Percentiles rank a stretch among this genome's conserved stretches.
Evolutionary conservation across 2,797 vertebrate species (phyloP).

Genomic region (Hirundo rustica): DNA sequence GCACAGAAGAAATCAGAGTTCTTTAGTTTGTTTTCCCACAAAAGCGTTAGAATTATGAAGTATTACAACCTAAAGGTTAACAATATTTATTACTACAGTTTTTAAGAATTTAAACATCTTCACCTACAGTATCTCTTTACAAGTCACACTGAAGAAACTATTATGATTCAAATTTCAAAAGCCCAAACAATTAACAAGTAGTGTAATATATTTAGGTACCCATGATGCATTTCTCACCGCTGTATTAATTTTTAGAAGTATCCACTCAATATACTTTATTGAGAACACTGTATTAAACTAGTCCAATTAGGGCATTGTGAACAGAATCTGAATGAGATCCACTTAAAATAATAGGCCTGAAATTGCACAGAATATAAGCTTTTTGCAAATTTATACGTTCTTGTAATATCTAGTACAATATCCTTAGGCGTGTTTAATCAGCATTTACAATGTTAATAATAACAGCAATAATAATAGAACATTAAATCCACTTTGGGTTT

Average conservation of each 20-base stretch:
- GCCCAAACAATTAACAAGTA: not conserved
- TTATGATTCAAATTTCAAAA: constrained; percentile 36
- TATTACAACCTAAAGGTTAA: not conserved
- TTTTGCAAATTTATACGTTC: constrained; percentile 80
- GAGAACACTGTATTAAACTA: constrained; percentile 79
- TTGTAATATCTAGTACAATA: constrained; percentile 83
- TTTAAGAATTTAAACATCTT: not conserved
- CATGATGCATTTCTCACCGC: constrained; percentile 31
- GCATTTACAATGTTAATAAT: constrained; percentile 60
- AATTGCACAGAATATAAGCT: constrained; percentile 82
- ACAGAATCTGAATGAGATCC: constrained; percentile 82
- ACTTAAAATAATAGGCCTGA: constrained; percentile 88
- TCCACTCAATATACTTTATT: constrained; percentile 74
- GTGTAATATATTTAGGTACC: not conserved
- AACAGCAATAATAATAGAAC: constrained; percentile 65
- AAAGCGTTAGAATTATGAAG: not conserved
- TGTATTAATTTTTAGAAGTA: constrained; percentile 64
- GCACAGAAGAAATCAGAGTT: not conserved
- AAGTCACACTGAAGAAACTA: not conserved
- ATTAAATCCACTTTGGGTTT: constrained; percentile 58
- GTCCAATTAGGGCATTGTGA: constrained; percentile 84
- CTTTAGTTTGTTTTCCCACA: not conserved
- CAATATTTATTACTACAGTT: not conserved
- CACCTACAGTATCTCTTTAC: not conserved
- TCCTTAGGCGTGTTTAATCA: constrained; percentile 81